Conservation (phyloP, 37 sponge, comb jelly and placozoan species). For the Geodia barretti region DNA sequence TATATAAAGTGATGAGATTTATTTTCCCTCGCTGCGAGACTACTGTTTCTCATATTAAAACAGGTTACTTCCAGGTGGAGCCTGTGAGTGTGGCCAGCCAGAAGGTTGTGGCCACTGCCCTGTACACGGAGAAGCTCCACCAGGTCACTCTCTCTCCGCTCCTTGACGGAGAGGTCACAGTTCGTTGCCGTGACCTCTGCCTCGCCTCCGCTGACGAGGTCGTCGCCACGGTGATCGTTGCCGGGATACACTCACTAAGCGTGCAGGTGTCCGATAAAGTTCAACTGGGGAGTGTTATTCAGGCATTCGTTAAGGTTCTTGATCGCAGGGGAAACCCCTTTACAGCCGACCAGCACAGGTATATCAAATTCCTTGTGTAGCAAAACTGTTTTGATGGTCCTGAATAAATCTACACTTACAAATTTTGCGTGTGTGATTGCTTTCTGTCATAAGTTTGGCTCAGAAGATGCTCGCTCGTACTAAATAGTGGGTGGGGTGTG, state of each 20-base stretch:
- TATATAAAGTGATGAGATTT: too few relatives aligned
- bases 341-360: constrained; percentile 60
- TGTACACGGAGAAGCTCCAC: constrained; percentile 15
- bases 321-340: constrained; percentile 50
- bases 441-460: too few relatives aligned
- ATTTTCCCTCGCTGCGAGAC: too few relatives aligned
- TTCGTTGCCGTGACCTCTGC: constrained; percentile 64
- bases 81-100: constrained; percentile 24
- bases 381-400: too few relatives aligned
- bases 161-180: constrained; percentile 51
- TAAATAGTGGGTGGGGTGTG: too few relatives aligned
- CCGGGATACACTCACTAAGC: constrained; percentile 48
- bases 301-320: constrained; percentile 70
- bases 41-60: too few relatives aligned
- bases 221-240: constrained; percentile 38
- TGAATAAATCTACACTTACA: too few relatives aligned
- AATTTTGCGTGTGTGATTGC: too few relatives aligned
- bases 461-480: too few relatives aligned
- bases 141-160: constrained; percentile 48
- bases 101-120: constrained; percentile 34
- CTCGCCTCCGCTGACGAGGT: constrained; percentile 26
- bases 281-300: constrained; percentile 63
- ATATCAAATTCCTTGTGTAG: too few relatives aligned
- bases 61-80: constrained; percentile 50
- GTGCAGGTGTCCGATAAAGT: constrained; percentile 64